Base-by-base conservation (phyloP, 1,140 invertebrate genomes). In the Elysia chlorotica region DNA sequence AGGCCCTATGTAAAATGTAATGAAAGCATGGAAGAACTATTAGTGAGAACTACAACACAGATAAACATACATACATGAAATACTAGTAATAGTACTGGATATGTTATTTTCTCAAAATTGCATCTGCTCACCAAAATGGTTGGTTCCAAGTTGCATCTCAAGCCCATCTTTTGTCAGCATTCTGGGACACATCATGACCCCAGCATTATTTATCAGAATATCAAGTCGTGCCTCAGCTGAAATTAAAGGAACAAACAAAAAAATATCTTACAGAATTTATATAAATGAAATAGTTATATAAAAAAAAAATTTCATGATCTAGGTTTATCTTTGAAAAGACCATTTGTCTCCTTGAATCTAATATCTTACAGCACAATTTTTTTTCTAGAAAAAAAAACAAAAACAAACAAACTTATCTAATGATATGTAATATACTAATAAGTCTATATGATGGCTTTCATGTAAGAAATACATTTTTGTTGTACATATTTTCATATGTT, bases 191-290 rank as follows among this genome's bases (percentile, higher is more conserved):
- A 71, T 74, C 77, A 93, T 93, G 0, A 94, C 88, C 1, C 89
- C 93, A 61, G 93, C 94, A 87, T 95, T 96, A 77, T 95, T 95
- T 21, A 96, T 91, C 1, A 96, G 86, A 38, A 94, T 74, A 57
- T 86, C 80, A 38, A 85, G 3, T 71, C 67, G 75, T 14, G 0
- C 2, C 59, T 53, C 61, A 48, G 23, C 38, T 71, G 17, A 23
- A 56, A 35, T n/a, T n/a, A 56, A 14, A 53, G 10, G 19, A 30
- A 53, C 19, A 19, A 54, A 54, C n/a, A 19, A 4, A 28, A 30
- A 17, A 5, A 54, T 28, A 3, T 5, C 17, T 23, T 23, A 28
- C n/a, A 48, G 4, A 25, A 28, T 53, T 53, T 68, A 53, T 21
- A 53, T 17, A 68, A 19, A 68, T 53, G 21, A 31, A n/a, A 0